These are phyloP conservation scores for Diloba caeruleocephala DNA, from an alignment of 2,888 invertebrate genomes.

Conservation along the genomic window DNA sequence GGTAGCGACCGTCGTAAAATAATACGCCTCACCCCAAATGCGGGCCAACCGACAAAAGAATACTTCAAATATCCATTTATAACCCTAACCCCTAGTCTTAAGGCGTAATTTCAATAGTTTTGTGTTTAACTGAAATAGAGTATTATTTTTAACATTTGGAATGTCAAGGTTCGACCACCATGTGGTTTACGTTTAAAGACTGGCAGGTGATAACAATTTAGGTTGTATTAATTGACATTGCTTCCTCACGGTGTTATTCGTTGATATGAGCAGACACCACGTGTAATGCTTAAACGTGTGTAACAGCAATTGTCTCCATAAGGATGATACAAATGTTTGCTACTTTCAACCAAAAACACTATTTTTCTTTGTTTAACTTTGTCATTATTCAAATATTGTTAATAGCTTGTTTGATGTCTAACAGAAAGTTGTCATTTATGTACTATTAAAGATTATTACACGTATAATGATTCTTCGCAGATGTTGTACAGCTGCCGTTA, in stretches of 20 bases:
- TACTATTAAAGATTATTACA: constrained; percentile 24
- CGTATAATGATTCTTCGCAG: constrained; percentile 52
- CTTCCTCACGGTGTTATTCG: constrained; percentile 13
- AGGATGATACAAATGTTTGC: background rate
- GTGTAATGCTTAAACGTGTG: constrained; percentile 8
- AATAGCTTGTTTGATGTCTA: constrained; percentile 19
- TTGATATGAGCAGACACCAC: constrained; percentile 12
- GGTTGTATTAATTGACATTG: constrained; percentile 50
- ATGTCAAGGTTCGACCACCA: constrained; percentile 86
- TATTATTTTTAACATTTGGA: constrained; percentile 87
- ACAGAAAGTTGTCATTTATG: constrained; percentile 33
- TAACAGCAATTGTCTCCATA: constrained; percentile 9
- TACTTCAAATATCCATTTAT: constrained; percentile 42
- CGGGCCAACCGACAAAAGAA: constrained; percentile 65
- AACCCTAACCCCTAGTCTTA: constrained; percentile 64
- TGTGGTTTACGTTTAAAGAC: constrained; percentile 79
- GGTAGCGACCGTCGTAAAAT: constrained; percentile 81
- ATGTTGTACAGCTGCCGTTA: constrained; percentile 56
- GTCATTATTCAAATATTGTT: constrained; percentile 14
- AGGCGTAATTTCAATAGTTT: constrained; percentile 65
- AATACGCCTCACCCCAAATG: constrained; percentile 81
- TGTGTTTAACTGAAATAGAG: constrained; percentile 76
- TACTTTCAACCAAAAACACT: constrained; percentile 1
- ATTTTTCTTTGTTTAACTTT: background rate
- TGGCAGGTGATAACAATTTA: constrained; percentile 76